Conservation (phyloP, 2,797 vertebrate genomes). For the Typhlichthys eigenmanni region DNA sequence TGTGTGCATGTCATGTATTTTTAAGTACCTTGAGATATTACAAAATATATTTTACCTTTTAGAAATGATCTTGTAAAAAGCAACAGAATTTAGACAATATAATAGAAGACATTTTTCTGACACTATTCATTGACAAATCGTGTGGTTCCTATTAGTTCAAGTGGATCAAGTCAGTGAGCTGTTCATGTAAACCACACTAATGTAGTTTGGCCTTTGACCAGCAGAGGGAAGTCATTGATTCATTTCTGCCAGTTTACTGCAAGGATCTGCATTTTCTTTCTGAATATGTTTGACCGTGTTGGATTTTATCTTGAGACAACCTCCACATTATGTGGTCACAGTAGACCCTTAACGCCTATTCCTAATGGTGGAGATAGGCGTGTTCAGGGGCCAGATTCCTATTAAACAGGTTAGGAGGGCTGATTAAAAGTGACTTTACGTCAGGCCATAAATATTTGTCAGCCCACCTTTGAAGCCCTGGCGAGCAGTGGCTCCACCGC, state of each 20-base stretch:
- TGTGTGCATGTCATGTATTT: no score
- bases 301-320: slow-evolving; percentile 81
- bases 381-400: slow-evolving; percentile 71
- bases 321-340: slow-evolving; percentile 65
- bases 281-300: slow-evolving; percentile 70
- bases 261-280: slow-evolving; percentile 55
- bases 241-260: slow-evolving; percentile 66
- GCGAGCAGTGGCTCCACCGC: slow-evolving; percentile 69
- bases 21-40: background rate
- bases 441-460: slow-evolving; percentile 82
- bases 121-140: slow-evolving; percentile 15
- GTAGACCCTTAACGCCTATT: slow-evolving; percentile 63
- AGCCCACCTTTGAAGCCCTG: slow-evolving; percentile 79
- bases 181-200: slow-evolving; percentile 37
- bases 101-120: background rate
- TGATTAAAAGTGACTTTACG: slow-evolving; percentile 78
- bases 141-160: slow-evolving; percentile 15
- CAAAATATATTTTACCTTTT: background rate
- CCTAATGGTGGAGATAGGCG: slow-evolving; percentile 76
- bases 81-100: background rate
- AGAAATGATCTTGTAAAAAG: background rate
- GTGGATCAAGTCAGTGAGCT: slow-evolving; percentile 22
- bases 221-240: slow-evolving; percentile 80
- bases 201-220: slow-evolving; percentile 76
- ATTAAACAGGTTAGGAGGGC: slow-evolving; percentile 67